Base-by-base conservation (phyloP, 2,797 vertebrate species). In the Chrosomus eos region DNA sequence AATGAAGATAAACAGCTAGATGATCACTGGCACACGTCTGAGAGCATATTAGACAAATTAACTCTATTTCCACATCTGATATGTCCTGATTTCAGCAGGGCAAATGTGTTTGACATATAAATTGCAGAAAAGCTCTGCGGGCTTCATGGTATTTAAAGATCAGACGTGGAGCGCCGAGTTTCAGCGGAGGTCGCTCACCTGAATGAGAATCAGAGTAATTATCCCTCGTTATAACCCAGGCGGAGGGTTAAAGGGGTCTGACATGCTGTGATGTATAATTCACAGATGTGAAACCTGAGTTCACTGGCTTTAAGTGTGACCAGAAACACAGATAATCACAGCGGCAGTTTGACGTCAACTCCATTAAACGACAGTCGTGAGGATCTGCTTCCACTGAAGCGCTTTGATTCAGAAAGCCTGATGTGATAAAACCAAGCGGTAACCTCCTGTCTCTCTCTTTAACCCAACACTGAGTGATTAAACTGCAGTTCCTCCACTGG, bases 151-250 rank as follows among this genome's bases (percentile, higher is more conserved):
- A 75, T 85, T 89, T 83, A 87, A 73, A 83, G 73, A 82, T 87
- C 85, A 83, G 19, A 83, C 68, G 85, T 26, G 0, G 18, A 79
- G 67, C 18, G 18, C 2, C 6, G 48, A 23, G 33, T 45, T 71
- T 72, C 45, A 68, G n/a, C 7, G 48, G 78, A 90, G 90, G 91
- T 90, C 85, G 90, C 72, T 84, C 88, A 89, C 86, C 91, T 89
- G 91, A 91, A 91, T 92, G 90, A 85, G 89, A 89, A 93, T 93
- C 88, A 91, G 91, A 91, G 92, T 91, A 92, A 94, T 93, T 92
- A 93, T 85, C 84, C 88, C 64, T 71, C 74, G 48, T 48, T 67
- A 55, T 75, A 83, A 45, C 40, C 5, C 11, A 68, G 40, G 40
- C 21, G 16, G 58, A 76, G 53, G 88, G 88, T 72, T 38, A 72